Percentiles rank a stretch among this genome's conserved stretches.
Conservation (phyloP, 2,888 invertebrate genomes). For the Ypsolopha sequella region DNA sequence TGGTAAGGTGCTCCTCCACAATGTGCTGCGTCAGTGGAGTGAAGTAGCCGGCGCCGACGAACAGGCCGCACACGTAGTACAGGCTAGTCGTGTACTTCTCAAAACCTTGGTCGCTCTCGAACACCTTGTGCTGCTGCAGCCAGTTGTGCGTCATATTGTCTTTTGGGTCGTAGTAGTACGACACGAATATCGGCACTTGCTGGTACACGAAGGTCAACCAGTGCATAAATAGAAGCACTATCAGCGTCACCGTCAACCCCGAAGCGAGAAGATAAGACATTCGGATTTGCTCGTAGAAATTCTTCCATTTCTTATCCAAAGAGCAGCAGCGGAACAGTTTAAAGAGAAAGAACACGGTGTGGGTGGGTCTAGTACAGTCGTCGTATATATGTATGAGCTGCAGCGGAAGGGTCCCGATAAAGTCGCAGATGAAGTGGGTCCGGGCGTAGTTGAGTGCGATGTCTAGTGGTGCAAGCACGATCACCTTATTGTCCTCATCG, state of each 20-base stretch:
- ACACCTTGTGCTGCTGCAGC: slow-evolving; percentile 20
- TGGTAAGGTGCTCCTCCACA: slow-evolving; percentile 24
- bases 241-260: slow-evolving; percentile 14
- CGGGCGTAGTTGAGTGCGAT: slow-evolving; percentile 31
- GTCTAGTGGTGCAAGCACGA: slow-evolving; percentile 24
- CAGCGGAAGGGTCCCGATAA: slow-evolving; percentile 30
- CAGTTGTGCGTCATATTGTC: slow-evolving; percentile 14
- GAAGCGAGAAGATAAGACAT: slow-evolving; percentile 25
- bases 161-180: slow-evolving; percentile 18
- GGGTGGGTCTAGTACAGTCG: slow-evolving; percentile 26
- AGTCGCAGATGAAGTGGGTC: slow-evolving; percentile 24
- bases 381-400: slow-evolving; percentile 25
- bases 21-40: slow-evolving; percentile 21
- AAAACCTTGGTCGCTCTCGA: slow-evolving; percentile 11
- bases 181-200: slow-evolving; percentile 31
- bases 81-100: slow-evolving; percentile 33
- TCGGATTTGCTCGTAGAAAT: slow-evolving; percentile 25
- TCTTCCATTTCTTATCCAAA: slow-evolving; percentile 20
- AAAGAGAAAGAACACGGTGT: slow-evolving; percentile 30
- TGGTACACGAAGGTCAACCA: slow-evolving; percentile 40
- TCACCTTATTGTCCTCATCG: slow-evolving; percentile 27
- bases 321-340: slow-evolving; percentile 28
- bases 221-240: slow-evolving; percentile 30
- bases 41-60: slow-evolving; percentile 32
- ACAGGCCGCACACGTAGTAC: slow-evolving; percentile 26